Percentiles rank a stretch among this genome's conserved stretches.
Evolutionary conservation across 2,797 vertebrate species (phyloP).

Genomic region (Anas bernieri): DNA sequence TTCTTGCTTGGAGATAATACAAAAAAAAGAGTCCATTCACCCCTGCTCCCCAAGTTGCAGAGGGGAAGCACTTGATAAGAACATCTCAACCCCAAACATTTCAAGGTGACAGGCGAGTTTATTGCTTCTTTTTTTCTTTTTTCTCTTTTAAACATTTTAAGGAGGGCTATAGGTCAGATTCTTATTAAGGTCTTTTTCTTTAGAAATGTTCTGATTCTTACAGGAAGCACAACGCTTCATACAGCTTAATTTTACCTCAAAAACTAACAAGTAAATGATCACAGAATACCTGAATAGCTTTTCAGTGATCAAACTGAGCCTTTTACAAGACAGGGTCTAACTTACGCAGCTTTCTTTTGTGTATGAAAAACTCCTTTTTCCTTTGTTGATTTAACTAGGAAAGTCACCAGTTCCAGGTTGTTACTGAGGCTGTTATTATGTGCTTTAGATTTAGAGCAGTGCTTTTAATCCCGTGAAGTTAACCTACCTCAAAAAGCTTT

Average conservation of each 20-base stretch:
- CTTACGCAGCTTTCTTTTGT: conserved; percentile 27
- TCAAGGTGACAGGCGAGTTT: not conserved
- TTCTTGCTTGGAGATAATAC: not conserved
- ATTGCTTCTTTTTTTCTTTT: not conserved
- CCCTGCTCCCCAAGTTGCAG: not conserved
- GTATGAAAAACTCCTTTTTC: conserved; percentile 25
- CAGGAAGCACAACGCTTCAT: not conserved
- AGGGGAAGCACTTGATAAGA: not conserved
- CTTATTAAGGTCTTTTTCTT: not conserved
- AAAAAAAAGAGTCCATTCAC: not conserved
- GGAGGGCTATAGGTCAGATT: not conserved
- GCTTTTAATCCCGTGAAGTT: not conserved
- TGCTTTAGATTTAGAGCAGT: not conserved
- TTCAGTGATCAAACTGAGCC: not conserved
- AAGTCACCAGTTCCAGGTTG: not conserved
- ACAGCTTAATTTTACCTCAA: not conserved
- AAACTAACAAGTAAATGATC: conserved; percentile 27
- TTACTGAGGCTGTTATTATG: not conserved
- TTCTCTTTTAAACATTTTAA: conserved; percentile 17
- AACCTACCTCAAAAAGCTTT: not conserved
- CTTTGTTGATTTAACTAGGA: conserved; percentile 12
- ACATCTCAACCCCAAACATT: conserved; percentile 1
- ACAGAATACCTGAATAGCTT: conserved; percentile 28
- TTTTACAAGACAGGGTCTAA: not conserved
- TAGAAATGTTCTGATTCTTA: not conserved